Conservation (phyloP, 2,888 invertebrate species). For the Anoplius nigerrimus region DNA sequence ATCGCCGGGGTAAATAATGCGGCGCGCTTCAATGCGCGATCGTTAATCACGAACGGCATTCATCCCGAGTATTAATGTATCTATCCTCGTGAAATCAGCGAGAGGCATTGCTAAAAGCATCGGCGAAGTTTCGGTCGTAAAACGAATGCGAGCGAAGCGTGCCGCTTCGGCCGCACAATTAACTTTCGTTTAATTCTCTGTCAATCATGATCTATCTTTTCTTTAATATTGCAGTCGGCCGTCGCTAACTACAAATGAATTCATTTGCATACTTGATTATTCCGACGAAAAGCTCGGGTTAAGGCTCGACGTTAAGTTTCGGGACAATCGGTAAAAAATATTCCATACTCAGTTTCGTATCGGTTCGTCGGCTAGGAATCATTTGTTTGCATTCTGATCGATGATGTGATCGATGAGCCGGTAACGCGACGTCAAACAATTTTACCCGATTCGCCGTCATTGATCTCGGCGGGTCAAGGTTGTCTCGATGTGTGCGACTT, state of each 20-base stretch:
- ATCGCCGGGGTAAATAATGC: constrained; percentile 43
- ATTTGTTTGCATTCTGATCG: neutral
- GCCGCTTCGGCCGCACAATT: too few relatives aligned
- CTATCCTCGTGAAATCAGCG: constrained; percentile 4
- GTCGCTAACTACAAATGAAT: too few relatives aligned
- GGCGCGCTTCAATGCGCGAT: constrained; percentile 40
- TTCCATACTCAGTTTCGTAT: too few relatives aligned
- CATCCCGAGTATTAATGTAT: constrained; percentile 25
- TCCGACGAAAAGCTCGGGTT: too few relatives aligned
- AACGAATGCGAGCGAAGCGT: neutral
- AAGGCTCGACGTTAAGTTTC: too few relatives aligned
- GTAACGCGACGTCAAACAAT: neutral
- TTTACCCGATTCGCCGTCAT: neutral
- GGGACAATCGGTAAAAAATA: too few relatives aligned
- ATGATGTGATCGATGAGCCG: constrained; percentile 12
- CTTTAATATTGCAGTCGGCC: too few relatives aligned
- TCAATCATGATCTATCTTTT: too few relatives aligned
- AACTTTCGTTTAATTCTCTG: too few relatives aligned
- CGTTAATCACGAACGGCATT: constrained; percentile 46
- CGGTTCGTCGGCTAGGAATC: neutral
- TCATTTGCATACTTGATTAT: too few relatives aligned
- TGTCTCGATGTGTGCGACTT: neutral
- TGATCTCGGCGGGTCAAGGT: constrained; percentile 19
- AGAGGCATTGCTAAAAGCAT: neutral
- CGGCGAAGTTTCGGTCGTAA: constrained; percentile 7